A percentile compares a stretch with the other conserved stretches of the same genome.
Evolutionary conservation across 2,888 invertebrate species (phyloP).

Genomic region (Clusia tigrina): DNA sequence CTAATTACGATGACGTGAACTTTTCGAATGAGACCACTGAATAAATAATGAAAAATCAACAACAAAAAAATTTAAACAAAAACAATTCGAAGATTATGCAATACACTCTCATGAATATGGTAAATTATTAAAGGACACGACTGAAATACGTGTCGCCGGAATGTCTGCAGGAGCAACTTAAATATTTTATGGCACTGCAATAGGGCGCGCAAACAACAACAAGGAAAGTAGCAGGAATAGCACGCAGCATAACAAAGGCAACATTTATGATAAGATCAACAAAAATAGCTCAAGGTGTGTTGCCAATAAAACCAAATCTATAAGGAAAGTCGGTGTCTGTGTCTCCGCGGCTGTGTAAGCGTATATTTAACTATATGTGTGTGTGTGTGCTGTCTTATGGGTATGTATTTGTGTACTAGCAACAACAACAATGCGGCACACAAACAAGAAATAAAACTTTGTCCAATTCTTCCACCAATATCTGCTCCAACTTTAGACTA

Average conservation of each 20-base stretch:
- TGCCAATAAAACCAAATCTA: conserved; percentile 5
- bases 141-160: neutral
- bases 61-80: too few relatives aligned
- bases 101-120: too few relatives aligned
- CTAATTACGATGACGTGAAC: too few relatives aligned
- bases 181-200: conserved; percentile 5
- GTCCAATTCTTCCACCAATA: conserved; percentile 9
- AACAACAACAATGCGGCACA: neutral
- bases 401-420: neutral
- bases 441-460: conserved; percentile 9
- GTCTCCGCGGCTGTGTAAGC: neutral
- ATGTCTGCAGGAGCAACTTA: neutral
- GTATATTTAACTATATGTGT: neutral
- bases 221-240: neutral
- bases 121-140: too few relatives aligned
- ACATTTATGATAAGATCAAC: neutral
- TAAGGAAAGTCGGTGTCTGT: neutral
- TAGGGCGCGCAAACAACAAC: neutral
- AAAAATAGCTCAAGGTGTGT: conserved; percentile 12
- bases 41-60: too few relatives aligned
- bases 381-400: neutral
- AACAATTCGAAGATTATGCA: too few relatives aligned
- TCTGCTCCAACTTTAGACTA: conserved; percentile 8
- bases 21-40: too few relatives aligned
- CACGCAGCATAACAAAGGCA: neutral